Evolutionary conservation across 2,113 vertebrate species (phyloP).

Genomic region (Leucosticte australis): DNA sequence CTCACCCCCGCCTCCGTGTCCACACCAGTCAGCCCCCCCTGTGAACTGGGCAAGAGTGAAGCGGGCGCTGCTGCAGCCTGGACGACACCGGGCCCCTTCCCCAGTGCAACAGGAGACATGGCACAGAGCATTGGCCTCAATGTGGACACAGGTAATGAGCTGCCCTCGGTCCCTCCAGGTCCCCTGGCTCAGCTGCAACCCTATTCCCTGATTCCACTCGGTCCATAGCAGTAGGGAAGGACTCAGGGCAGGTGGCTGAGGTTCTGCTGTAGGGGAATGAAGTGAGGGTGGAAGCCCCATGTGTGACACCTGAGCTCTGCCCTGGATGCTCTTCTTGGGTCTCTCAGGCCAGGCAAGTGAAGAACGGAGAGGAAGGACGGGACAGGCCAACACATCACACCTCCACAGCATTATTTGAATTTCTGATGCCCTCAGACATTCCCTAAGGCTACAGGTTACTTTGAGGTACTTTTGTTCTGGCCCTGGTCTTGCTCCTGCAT

Average conservation of each 20-base stretch:
- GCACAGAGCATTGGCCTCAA: slow-evolving; percentile 84
- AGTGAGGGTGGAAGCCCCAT: neutral
- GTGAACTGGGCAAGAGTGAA: slow-evolving; percentile 87
- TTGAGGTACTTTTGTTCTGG: neutral
- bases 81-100: slow-evolving; percentile 82
- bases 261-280: neutral
- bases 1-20: slow-evolving; percentile 78
- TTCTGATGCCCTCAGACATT: neutral
- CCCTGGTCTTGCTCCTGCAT: neutral
- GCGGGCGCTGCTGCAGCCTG: slow-evolving; percentile 76
- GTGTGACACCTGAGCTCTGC: neutral
- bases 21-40: slow-evolving; percentile 80
- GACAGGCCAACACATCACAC: neutral
- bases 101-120: slow-evolving; percentile 82
- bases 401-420: neutral
- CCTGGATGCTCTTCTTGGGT: neutral
- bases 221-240: fast-evolving
- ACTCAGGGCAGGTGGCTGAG: fast-evolving
- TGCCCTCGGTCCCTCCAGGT: fast-evolving
- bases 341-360: neutral
- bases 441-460: neutral
- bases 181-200: neutral
- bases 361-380: neutral
- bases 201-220: neutral
- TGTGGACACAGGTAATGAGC: slow-evolving; percentile 88